phyloP scores from a whole-genome alignment of 2,888 invertebrate genomes.

The Erebia epiphron region DNA sequence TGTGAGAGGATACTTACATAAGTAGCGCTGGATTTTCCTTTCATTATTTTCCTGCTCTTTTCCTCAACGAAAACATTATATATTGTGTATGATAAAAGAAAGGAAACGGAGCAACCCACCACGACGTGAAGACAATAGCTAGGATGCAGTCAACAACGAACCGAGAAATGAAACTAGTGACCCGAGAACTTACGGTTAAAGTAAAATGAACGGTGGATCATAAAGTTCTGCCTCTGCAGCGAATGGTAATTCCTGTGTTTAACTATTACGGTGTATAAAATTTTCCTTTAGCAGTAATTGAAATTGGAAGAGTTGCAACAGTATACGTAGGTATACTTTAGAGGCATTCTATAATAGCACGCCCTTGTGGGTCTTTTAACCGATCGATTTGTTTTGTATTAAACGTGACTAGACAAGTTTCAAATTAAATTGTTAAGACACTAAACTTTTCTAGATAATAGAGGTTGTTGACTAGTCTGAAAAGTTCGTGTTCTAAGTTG shows the following conservation, averaged over 20 bases:
- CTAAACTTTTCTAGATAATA: too few relatives aligned
- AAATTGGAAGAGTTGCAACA: neutral
- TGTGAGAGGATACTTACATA: neutral
- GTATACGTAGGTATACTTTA: too few relatives aligned
- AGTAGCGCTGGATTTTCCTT: neutral
- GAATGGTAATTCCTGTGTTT: conserved; percentile 17
- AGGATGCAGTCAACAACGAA: conserved; percentile 7
- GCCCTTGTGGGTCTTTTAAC: too few relatives aligned
- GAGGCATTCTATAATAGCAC: neutral
- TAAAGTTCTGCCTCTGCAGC: conserved; percentile 29
- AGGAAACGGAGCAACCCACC: neutral
- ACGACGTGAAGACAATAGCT: neutral
- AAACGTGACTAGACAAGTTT: too few relatives aligned
- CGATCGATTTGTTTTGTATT: too few relatives aligned
- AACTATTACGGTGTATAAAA: neutral
- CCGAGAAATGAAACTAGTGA: conserved; percentile 28
- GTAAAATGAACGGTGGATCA: conserved; percentile 27
- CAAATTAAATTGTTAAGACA: too few relatives aligned
- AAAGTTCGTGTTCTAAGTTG: too few relatives aligned
- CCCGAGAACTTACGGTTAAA: conserved; percentile 27
- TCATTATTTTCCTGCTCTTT: neutral
- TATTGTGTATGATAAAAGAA: neutral
- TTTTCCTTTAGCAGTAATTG: neutral
- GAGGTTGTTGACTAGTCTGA: too few relatives aligned
- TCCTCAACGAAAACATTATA: neutral